A percentile compares a stretch with the other conserved stretches of the same genome.
Conservation (phyloP, 1,140 invertebrate genomes). For the Araneus ventricosus region DNA sequence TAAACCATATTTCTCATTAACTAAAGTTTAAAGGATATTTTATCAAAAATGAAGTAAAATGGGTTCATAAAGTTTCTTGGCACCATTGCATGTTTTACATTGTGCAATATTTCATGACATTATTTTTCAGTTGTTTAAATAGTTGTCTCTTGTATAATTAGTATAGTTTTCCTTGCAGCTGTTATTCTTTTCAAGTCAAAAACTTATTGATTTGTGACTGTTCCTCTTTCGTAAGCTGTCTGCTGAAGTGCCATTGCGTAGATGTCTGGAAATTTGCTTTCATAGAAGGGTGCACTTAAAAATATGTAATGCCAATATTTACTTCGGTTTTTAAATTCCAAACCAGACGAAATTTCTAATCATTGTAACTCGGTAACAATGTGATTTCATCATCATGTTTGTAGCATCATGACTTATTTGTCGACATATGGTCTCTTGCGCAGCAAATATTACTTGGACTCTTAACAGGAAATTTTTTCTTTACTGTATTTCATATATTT, state of each 20-base stretch:
- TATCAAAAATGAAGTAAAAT: too few species aligned
- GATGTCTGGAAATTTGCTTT: not conserved
- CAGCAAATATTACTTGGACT: not conserved
- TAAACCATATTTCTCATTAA: too few species aligned
- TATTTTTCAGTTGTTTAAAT: not conserved
- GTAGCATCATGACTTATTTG: not conserved
- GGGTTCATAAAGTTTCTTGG: too few species aligned
- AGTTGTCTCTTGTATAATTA: not conserved
- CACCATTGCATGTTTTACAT: too few species aligned
- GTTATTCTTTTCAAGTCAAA: not conserved
- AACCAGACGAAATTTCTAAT: not conserved
- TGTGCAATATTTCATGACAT: not conserved
- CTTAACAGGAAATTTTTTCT: not conserved
- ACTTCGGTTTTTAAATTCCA: not conserved
- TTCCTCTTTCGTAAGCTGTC: not conserved
- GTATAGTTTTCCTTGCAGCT: not conserved
- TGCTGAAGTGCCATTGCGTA: not conserved
- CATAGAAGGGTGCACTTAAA: not conserved
- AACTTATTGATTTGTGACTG: not conserved
- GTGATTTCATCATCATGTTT: not conserved
- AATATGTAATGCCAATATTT: not conserved
- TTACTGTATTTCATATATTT: not conserved
- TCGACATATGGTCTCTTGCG: too few species aligned
- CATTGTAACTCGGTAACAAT: not conserved
- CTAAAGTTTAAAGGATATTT: too few species aligned